Conservation (phyloP, 2,888 invertebrate species). For the Drosophila nigritarsus region DNA sequence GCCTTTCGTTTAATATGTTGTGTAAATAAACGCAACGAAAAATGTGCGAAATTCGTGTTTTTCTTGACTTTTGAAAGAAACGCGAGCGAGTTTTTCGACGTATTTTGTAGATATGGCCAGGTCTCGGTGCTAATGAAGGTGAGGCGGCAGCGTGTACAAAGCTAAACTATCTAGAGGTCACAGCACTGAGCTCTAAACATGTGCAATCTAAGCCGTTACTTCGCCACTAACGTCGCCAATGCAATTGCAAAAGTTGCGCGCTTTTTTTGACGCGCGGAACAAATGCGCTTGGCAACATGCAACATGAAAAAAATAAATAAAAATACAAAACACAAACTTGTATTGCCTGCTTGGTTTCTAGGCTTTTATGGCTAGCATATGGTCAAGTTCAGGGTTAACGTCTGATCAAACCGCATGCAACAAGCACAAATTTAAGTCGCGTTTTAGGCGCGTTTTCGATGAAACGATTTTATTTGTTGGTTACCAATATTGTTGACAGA, state of each 20-base stretch:
- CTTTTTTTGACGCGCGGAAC: conserved; percentile 23
- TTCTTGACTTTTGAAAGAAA: conserved; percentile 53
- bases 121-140: conserved; percentile 52
- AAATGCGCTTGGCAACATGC: conserved; percentile 20
- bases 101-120: conserved; percentile 36
- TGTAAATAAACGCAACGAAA: conserved; percentile 40
- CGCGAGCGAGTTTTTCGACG: conserved; percentile 29
- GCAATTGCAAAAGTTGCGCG: conserved; percentile 34
- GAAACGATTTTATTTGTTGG: conserved; percentile 2
- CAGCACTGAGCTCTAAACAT: conserved; percentile 23
- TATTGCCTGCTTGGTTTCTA: conserved; percentile 35
- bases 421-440: conserved; percentile 11
- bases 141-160: conserved; percentile 21
- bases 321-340: conserved; percentile 28
- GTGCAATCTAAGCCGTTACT: conserved; percentile 31
- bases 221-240: conserved; percentile 10
- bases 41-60: conserved; percentile 57
- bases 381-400: conserved; percentile 69
- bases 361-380: conserved; percentile 43
- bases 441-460: conserved; percentile 28
- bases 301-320: not conserved
- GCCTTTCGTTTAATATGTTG: conserved; percentile 26
- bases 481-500: conserved; percentile 19
- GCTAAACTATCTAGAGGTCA: conserved; percentile 43
- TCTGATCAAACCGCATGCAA: conserved; percentile 26